These are phyloP conservation scores for Betta splendens DNA, from an alignment of 2,797 vertebrate species.

Conservation along the genomic window DNA sequence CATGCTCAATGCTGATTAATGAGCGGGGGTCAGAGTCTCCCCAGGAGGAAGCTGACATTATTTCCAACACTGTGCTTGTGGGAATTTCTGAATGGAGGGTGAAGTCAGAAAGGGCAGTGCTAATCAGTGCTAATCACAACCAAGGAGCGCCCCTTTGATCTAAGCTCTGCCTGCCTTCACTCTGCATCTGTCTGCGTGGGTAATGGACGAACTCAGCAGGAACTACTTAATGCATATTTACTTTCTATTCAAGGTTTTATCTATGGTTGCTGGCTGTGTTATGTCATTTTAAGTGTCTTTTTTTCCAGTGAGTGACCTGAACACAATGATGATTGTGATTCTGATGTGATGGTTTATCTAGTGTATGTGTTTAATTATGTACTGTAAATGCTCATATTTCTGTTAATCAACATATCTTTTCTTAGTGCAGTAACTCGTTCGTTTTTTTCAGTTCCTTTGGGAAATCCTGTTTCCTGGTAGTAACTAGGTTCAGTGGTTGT, in stretches of 20 bases:
- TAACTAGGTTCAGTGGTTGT: conserved; percentile 7
- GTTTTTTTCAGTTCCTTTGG: conserved; percentile 18
- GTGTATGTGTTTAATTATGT: not conserved
- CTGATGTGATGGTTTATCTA: not conserved
- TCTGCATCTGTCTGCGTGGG: conserved; percentile 29
- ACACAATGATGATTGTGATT: conserved; percentile 2
- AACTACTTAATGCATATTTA: conserved; percentile 55
- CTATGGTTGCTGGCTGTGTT: conserved; percentile 38
- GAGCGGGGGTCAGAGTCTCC: conserved; percentile 62
- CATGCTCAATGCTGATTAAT: conserved; percentile 77
- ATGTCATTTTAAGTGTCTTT: no score
- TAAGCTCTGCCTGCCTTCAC: conserved; percentile 16
- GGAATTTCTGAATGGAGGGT: conserved; percentile 66
- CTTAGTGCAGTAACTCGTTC: conserved; percentile 31
- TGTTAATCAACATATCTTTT: conserved; percentile 15
- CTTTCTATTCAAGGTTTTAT: conserved; percentile 57
- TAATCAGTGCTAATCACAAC: conserved; percentile 76
- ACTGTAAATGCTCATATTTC: conserved; percentile 10
- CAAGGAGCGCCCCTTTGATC: conserved; percentile 65
- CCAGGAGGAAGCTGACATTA: conserved; percentile 66
- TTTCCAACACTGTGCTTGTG: conserved; percentile 45
- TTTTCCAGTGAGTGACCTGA: not conserved
- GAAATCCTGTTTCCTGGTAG: conserved; percentile 22
- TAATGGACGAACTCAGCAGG: conserved; percentile 34
- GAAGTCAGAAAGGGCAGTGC: conserved; percentile 67